These are phyloP conservation scores for Enteromius radiatus DNA, from an alignment of 2,797 vertebrate genomes.

Conservation along the genomic window DNA sequence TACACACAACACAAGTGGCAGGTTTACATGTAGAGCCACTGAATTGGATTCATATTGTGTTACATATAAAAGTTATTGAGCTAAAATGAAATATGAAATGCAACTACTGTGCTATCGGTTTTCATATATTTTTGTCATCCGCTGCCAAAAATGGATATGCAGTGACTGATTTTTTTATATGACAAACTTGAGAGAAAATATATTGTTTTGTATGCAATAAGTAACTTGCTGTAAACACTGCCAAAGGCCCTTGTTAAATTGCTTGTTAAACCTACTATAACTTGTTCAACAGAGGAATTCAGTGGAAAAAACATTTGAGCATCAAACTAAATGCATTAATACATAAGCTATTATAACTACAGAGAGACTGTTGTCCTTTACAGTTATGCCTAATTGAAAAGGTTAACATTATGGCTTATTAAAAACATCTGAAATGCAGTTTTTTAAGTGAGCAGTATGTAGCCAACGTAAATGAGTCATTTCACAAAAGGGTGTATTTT, in stretches of 20 bases:
- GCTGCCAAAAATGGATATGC: slow-evolving; percentile 6
- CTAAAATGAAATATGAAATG: slow-evolving; percentile 22
- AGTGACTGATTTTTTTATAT: neutral
- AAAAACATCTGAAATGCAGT: neutral
- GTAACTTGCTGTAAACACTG: slow-evolving; percentile 17
- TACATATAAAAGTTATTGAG: slow-evolving; percentile 21
- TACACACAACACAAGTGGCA: neutral
- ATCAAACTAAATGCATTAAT: slow-evolving; percentile 41
- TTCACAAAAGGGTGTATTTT: neutral
- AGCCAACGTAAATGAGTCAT: neutral
- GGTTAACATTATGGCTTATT: slow-evolving; percentile 7
- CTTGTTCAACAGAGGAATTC: slow-evolving; percentile 13
- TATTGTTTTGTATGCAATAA: neutral
- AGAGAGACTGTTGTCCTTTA: neutral
- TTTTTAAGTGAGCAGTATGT: neutral
- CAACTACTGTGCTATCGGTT: neutral
- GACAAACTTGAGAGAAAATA: slow-evolving; percentile 1
- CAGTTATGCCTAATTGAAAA: neutral
- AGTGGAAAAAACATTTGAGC: slow-evolving; percentile 18
- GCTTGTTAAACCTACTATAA: slow-evolving; percentile 32
- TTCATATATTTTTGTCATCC: slow-evolving; percentile 8
- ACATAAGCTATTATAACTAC: slow-evolving; percentile 36
- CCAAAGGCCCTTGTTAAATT: slow-evolving; percentile 13
- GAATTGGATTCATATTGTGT: slow-evolving; percentile 28
- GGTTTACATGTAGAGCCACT: slow-evolving; percentile 12